Base-by-base conservation (phyloP, 1,140 invertebrate species). In the Eupeodes corollae region DNA sequence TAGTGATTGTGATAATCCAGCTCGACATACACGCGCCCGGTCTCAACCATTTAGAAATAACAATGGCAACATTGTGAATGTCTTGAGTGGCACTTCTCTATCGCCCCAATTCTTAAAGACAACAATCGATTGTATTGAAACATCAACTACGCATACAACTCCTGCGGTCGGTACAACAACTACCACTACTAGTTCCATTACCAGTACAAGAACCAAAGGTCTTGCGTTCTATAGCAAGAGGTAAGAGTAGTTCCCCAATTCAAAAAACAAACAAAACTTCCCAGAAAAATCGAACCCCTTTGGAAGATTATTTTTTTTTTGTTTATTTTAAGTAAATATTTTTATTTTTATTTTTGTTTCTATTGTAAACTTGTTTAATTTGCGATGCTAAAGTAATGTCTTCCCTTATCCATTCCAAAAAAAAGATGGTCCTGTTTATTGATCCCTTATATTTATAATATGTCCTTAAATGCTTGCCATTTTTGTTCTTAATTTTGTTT, bases 21-120 rank as follows among this genome's bases (percentile, higher is more conserved):
- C 57, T 38, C 45, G 63, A 12, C 61, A 67, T 43, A 64, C 59
- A 8, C 53, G 63, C 8, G 63, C 63, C 1, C 58, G 61, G 18
- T 67, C 63, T 11, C 63, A 67, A 48, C 63, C 63, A n/a, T 67
- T 67, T 46, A 55, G 63, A 1, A 67, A 66, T 15, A 63, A 59
- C 40, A 56, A 53, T 12, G 38, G 30, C 16, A 35, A 35, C 14
- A 13, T 33, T 8, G 16, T 21, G 41, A 55, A 54, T 33, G 48
- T 52, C 33, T 48, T 54, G 12, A 26, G 19, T 26, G 26, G 32
- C 18, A 30, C 46, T 1, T 37, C 48, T 3, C 35, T 52, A 16
- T 19, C 50, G 18, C 11, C 53, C 6, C 26, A 50, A 34, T 8
- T n/a, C 6, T 34, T 47, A n/a, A 54, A 52, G 18, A 30, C 39